Evolutionary conservation across 2,888 invertebrate species (phyloP).

Genomic region (Trachelus tabidus): DNA sequence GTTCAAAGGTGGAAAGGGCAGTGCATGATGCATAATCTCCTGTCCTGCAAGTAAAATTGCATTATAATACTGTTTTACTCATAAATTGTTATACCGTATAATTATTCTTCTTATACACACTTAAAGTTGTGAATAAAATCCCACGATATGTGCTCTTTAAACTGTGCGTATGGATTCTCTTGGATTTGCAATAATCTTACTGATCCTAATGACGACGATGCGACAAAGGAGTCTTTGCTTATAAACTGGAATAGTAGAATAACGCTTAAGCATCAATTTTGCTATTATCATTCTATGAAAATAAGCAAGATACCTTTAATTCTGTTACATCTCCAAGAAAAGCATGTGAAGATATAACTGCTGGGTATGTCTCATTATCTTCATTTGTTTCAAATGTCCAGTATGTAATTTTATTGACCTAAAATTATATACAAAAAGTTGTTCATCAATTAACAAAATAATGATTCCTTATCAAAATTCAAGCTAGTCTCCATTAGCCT

Average conservation of each 20-base stretch:
- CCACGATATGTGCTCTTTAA: slow-evolving; percentile 74
- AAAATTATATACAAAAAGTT: slow-evolving; percentile 26
- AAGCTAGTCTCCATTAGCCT: background rate
- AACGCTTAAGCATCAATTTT: slow-evolving; percentile 22
- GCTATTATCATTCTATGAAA: slow-evolving; percentile 45
- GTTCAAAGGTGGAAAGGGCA: slow-evolving; percentile 79
- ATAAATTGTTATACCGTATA: background rate
- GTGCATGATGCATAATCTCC: slow-evolving; percentile 77
- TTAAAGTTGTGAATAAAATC: slow-evolving; percentile 75
- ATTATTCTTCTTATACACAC: slow-evolving; percentile 47
- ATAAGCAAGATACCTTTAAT: slow-evolving; percentile 72
- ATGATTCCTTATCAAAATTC: background rate
- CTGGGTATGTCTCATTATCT: slow-evolving; percentile 76
- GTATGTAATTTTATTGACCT: slow-evolving; percentile 76
- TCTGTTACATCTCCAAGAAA: slow-evolving; percentile 85
- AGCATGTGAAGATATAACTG: slow-evolving; percentile 70
- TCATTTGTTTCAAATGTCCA: slow-evolving; percentile 78
- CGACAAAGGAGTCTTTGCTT: slow-evolving; percentile 74
- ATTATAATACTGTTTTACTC: background rate
- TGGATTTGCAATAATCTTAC: slow-evolving; percentile 76
- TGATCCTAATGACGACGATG: slow-evolving; percentile 73
- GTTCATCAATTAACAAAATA: slow-evolving; percentile 1
- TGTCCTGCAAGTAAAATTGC: slow-evolving; percentile 34
- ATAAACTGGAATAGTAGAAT: slow-evolving; percentile 70
- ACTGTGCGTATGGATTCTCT: slow-evolving; percentile 70